phyloP scores from a whole-genome alignment of 2,888 invertebrate genomes.

The Drosophila nr. fundita region DNA sequence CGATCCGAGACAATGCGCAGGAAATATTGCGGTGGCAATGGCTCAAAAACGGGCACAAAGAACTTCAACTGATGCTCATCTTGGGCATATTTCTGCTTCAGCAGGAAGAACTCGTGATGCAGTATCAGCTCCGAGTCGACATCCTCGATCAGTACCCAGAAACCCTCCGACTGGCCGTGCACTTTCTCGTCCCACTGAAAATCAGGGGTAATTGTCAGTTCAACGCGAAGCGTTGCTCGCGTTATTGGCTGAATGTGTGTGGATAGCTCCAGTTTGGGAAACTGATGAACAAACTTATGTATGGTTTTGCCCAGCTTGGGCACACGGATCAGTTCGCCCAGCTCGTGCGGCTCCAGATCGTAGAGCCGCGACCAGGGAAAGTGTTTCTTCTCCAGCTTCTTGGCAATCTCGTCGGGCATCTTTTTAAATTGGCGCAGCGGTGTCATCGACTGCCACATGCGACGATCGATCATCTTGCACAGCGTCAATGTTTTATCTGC shows the following conservation, averaged over 20 bases:
- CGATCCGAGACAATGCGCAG: conserved; percentile 95
- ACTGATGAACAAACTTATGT: conserved; percentile 94
- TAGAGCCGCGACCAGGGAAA: conserved; percentile 97
- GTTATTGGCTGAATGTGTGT: conserved; percentile 99
- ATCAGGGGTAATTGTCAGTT: conserved; percentile 98
- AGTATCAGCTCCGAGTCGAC: conserved; percentile 95
- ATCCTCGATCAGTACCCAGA: conserved; percentile 95
- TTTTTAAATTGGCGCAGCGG: conserved; percentile 98
- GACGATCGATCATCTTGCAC: conserved; percentile 99
- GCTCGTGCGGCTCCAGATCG: conserved; percentile 98
- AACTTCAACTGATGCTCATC: conserved; percentile 99
- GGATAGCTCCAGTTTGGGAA: conserved; percentile 97
- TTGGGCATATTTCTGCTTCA: conserved; percentile 96
- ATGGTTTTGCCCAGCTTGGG: conserved; percentile 91
- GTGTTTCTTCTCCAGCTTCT: conserved; percentile 99
- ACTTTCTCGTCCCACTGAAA: conserved; percentile 99
- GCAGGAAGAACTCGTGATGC: conserved; percentile 97
- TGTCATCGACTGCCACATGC: conserved; percentile 99
- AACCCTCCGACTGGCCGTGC: conserved; percentile 92
- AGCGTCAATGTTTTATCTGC: conserved; percentile 97
- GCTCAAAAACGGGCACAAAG: conserved; percentile 99
- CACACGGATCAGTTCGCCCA: conserved; percentile 90
- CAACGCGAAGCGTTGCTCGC: conserved; percentile 95
- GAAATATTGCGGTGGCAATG: conserved; percentile 99
- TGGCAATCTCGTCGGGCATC: conserved; percentile 98